Conservation (phyloP, 2,888 invertebrate species). For the Brachynemurus nebulosus region DNA sequence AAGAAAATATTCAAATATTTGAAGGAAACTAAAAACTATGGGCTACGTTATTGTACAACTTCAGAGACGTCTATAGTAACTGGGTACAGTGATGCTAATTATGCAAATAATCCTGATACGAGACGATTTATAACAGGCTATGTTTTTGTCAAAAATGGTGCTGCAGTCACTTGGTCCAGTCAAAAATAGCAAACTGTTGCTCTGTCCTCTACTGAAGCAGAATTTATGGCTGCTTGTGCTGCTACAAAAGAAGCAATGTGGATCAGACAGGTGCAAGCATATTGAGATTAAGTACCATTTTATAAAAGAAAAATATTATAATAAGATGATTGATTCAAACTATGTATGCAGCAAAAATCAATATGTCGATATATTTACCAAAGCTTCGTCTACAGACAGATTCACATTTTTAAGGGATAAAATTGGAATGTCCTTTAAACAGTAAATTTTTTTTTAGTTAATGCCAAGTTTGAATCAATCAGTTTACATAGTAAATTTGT, state of each 20-base stretch:
- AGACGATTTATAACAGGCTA: constrained; percentile 15
- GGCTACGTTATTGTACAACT: constrained; percentile 11
- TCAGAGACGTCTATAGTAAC: constrained; percentile 1
- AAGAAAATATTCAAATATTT: constrained; percentile 16
- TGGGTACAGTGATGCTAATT: constrained; percentile 16
- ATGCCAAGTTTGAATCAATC: too few relatives aligned
- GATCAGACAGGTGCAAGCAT: neutral
- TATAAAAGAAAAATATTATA: neutral
- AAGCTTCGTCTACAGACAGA: neutral
- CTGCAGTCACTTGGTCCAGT: constrained; percentile 14
- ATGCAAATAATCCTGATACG: constrained; percentile 13
- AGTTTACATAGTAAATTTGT: too few relatives aligned
- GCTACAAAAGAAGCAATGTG: constrained; percentile 1
- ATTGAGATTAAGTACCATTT: constrained; percentile 1
- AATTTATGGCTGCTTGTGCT: constrained; percentile 3
- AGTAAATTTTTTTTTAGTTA: too few relatives aligned
- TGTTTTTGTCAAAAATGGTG: constrained; percentile 11
- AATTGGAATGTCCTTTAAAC: too few relatives aligned
- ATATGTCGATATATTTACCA: neutral
- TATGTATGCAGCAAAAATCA: neutral
- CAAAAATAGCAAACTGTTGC: constrained; percentile 12
- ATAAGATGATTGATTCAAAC: neutral
- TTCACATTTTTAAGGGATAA: too few relatives aligned
- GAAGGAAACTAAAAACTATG: constrained; percentile 12
- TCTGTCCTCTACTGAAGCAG: constrained; percentile 5